These are phyloP conservation scores for Phasianus colchicus DNA, from an alignment of 2,113 vertebrate genomes.

Conservation along the genomic window DNA sequence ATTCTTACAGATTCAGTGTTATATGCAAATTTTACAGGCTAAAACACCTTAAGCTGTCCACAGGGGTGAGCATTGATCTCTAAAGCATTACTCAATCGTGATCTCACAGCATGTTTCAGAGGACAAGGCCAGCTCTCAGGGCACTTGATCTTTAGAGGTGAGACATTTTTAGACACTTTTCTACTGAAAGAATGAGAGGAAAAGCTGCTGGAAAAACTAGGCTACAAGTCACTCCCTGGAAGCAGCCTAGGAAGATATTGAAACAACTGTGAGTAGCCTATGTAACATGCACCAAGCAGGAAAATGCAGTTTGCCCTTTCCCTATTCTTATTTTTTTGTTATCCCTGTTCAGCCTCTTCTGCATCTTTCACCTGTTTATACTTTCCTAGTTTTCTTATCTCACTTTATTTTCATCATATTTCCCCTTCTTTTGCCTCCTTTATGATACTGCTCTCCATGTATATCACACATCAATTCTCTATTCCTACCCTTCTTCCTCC, in stretches of 20 bases:
- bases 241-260: neutral
- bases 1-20: neutral
- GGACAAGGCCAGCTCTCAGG: neutral
- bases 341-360: neutral
- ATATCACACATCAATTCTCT: neutral
- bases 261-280: neutral
- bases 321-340: neutral
- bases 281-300: neutral
- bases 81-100: neutral
- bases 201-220: neutral
- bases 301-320: neutral
- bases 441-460: neutral
- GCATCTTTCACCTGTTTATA: neutral
- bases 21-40: slow-evolving; percentile 4
- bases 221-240: neutral
- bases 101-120: neutral
- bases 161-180: slow-evolving; percentile 1
- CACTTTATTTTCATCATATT: neutral
- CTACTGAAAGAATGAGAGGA: neutral
- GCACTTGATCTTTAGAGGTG: neutral
- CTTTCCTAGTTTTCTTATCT: neutral
- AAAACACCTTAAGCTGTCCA: neutral
- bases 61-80: neutral
- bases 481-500: neutral
- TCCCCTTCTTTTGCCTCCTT: neutral